phyloP scores from a whole-genome alignment of 2,113 vertebrate species.

The Egretta garzetta region DNA sequence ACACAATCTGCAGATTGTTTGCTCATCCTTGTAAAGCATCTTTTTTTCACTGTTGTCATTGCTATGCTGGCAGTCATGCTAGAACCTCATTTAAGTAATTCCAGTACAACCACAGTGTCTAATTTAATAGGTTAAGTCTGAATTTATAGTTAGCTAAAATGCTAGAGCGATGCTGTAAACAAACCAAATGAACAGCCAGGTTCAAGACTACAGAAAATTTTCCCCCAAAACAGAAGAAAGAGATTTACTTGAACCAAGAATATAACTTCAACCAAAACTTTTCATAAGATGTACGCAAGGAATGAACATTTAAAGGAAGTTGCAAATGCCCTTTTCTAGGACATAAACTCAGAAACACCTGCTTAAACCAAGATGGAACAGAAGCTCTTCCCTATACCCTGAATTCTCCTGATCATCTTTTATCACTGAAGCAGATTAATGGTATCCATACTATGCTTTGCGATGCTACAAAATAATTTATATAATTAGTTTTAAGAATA shows the following conservation, averaged over 20 bases:
- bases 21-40: not conserved
- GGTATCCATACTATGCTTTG: not conserved
- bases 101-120: conserved; percentile 8
- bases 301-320: conserved; percentile 16
- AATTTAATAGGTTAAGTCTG: not conserved
- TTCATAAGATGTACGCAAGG: not conserved
- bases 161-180: not conserved
- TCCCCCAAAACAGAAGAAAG: not conserved
- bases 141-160: not conserved
- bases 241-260: not conserved
- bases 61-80: not conserved
- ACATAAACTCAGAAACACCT: conserved; percentile 24
- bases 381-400: not conserved
- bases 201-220: not conserved
- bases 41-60: not conserved
- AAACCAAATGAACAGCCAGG: not conserved
- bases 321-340: not conserved
- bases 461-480: not conserved
- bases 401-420: not conserved
- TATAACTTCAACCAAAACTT: not conserved
- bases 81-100: conserved; percentile 3
- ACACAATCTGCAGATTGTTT: not conserved
- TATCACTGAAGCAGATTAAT: not conserved
- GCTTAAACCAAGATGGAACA: conserved; percentile 4
- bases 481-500: not conserved